Percentiles rank a stretch among this genome's conserved stretches.
Evolutionary conservation across 2,888 invertebrate genomes (phyloP).

Genomic region (Drosophila cognata): DNA sequence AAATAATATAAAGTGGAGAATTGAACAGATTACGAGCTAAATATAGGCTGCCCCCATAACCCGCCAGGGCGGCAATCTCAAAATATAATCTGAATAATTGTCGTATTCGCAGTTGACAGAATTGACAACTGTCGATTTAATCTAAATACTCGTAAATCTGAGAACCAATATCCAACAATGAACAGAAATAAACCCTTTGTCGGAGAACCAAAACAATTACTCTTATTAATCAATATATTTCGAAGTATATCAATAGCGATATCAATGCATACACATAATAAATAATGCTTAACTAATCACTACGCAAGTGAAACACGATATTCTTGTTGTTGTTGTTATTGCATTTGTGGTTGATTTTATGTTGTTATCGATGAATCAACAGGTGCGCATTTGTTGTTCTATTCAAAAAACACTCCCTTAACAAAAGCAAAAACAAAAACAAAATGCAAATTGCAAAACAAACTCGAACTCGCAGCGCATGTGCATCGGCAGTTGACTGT

Average conservation of each 20-base stretch:
- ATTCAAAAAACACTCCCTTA: conserved; percentile 27
- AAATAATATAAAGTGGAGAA: conserved; percentile 41
- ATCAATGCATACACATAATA: conserved; percentile 31
- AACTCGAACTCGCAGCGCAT: conserved; percentile 19
- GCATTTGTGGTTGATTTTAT: conserved; percentile 2
- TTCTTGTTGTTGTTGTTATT: conserved; percentile 26
- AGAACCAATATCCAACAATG: conserved; percentile 26
- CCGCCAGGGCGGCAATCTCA: conserved; percentile 47
- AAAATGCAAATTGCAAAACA: conserved; percentile 27
- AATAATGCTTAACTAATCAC: conserved; percentile 43
- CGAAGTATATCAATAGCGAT: conserved; percentile 11
- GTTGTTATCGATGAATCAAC: conserved; percentile 38
- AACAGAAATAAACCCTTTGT: conserved; percentile 17
- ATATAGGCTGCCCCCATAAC: conserved; percentile 54
- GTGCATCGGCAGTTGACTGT: conserved; percentile 14
- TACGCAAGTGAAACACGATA: conserved; percentile 26
- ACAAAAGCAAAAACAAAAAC: conserved; percentile 14
- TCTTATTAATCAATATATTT: conserved; percentile 26
- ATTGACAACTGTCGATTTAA: conserved; percentile 13
- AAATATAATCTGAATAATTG: conserved; percentile 52
- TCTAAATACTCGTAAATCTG: conserved; percentile 15
- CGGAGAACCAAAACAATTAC: conserved; percentile 18
- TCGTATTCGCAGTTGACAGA: conserved; percentile 15
- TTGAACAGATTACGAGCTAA: conserved; percentile 47
- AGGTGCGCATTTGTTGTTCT: conserved; percentile 34